Evolutionary conservation across 1,140 invertebrate genomes (phyloP), one percentile per base, ranked within the genome.

Genomic region (Coboldia fuscipes): DNA sequence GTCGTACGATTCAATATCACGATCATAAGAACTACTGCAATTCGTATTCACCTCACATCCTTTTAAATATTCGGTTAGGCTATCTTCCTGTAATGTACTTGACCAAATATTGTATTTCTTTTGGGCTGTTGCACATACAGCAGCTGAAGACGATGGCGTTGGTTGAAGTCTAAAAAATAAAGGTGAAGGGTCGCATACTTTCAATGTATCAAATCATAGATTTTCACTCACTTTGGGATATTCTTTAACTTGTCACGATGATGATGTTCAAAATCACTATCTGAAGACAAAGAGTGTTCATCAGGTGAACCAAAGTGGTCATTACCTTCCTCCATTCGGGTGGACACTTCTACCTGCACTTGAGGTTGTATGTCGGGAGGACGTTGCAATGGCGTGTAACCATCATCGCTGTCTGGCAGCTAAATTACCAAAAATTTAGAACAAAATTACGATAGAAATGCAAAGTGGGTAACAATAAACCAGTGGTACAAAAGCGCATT

Each of bases 81-180:
- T 59, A 38, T 72, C 68, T 42, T 72, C 69, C 45, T 71, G 65
- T 3, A 68, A 45, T 22, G 66, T 61, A 2, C 56, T 60, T 35
- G 64, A 62, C 69, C 69, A 72, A 36, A 71, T 61, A 42, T 70
- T 67, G 41, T 69, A 71, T 42, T 68, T 71, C 17, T 68, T 59
- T 26, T 45, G 50, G 2, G 33, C 19, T 33, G 23, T 40, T 40
- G 37, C 12, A 45, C 34, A 14, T 46, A 43, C 36, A 40, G 44
- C 3, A 40, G 33, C 10, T 40, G 32, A 35, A 35, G 37, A 30
- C 53, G 52, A 42, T 53, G 36, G 42, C 47, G 58, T 6, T 37
- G 37, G 1, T 50, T 42, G 38, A 61, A 49, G 3, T 51, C 56
- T 28, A 63, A 61, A 1, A 57, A 54, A 42, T 62, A 23, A 23